These are phyloP conservation scores for Conomelus anceps DNA, from an alignment of 2,888 invertebrate species.

Conservation along the genomic window DNA sequence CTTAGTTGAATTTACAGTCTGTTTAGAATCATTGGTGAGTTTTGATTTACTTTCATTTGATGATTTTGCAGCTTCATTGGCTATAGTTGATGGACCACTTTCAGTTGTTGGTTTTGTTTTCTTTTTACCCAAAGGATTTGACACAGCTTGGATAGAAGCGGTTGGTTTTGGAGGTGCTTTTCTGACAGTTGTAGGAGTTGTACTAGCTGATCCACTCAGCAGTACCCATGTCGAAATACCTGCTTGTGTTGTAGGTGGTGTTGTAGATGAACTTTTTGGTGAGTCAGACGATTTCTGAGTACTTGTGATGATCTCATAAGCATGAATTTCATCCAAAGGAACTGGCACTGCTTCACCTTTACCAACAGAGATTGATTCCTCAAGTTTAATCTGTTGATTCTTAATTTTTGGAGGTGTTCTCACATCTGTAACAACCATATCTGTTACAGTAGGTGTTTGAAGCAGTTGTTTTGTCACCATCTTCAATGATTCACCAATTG, in stretches of 20 bases:
- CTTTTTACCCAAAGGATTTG: constrained; percentile 21
- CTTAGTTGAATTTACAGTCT: constrained; percentile 37
- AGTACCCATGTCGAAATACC: constrained; percentile 73
- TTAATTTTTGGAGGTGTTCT: constrained; percentile 58
- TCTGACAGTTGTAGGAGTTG: constrained; percentile 30
- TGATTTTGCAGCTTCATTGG: constrained; percentile 16
- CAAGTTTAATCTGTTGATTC: constrained; percentile 43
- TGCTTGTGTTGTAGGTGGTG: constrained; percentile 49
- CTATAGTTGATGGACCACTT: constrained; percentile 20
- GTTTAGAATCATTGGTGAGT: constrained; percentile 20
- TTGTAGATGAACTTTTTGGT: constrained; percentile 29
- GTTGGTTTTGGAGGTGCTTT: constrained; percentile 22
- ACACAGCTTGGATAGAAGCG: not conserved
- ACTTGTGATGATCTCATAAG: constrained; percentile 37
- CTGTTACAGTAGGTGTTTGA: constrained; percentile 42
- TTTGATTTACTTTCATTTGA: constrained; percentile 19
- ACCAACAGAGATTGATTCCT: constrained; percentile 33
- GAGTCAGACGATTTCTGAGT: constrained; percentile 3
- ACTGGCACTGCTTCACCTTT: constrained; percentile 60
- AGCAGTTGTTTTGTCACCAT: constrained; percentile 52
- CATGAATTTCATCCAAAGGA: constrained; percentile 49
- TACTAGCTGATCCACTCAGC: constrained; percentile 48
- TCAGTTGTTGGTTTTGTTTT: constrained; percentile 25
- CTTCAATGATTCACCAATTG: constrained; percentile 52
- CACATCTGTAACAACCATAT: constrained; percentile 49